Percentiles rank a stretch among this genome's conserved stretches.
Evolutionary conservation across 2,113 vertebrate species (phyloP).

Genomic region (Pangasianodon gigas): DNA sequence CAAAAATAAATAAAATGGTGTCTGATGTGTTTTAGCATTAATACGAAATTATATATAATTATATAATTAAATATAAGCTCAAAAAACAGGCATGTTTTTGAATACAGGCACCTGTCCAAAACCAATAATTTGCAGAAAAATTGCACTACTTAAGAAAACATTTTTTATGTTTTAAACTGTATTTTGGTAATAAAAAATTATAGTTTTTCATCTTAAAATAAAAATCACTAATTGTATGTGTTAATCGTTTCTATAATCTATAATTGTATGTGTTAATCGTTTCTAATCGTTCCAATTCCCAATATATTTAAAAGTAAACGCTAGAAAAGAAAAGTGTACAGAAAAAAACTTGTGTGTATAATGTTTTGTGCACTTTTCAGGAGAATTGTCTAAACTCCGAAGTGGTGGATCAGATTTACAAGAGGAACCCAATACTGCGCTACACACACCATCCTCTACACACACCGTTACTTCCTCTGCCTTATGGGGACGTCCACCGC

Average conservation of each 20-base stretch:
- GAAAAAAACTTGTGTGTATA: not conserved
- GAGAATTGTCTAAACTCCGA: conserved; percentile 94
- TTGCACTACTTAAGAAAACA: not conserved
- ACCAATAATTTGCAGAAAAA: not conserved
- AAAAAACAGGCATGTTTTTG: not conserved
- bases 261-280: not conserved
- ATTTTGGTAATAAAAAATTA: not conserved
- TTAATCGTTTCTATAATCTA: not conserved
- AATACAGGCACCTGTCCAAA: not conserved
- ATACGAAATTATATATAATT: not conserved
- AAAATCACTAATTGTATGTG: not conserved
- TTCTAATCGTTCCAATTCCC: not conserved
- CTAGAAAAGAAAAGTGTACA: not conserved
- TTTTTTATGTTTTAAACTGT: too few relatives aligned
- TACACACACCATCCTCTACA: conserved; percentile 92
- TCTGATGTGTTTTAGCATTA: not conserved
- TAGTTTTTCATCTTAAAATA: not conserved
- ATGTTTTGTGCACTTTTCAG: conserved; percentile 63
- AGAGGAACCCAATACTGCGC: conserved; percentile 94
- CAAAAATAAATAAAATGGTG: not conserved
- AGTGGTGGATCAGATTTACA: conserved; percentile 96
- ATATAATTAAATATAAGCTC: not conserved
- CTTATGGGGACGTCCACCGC: conserved; percentile 90
- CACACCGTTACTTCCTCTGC: conserved; percentile 89
- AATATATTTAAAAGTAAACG: not conserved